Base-by-base conservation (phyloP, 2,797 vertebrate species). In the Xerus rutilus region DNA sequence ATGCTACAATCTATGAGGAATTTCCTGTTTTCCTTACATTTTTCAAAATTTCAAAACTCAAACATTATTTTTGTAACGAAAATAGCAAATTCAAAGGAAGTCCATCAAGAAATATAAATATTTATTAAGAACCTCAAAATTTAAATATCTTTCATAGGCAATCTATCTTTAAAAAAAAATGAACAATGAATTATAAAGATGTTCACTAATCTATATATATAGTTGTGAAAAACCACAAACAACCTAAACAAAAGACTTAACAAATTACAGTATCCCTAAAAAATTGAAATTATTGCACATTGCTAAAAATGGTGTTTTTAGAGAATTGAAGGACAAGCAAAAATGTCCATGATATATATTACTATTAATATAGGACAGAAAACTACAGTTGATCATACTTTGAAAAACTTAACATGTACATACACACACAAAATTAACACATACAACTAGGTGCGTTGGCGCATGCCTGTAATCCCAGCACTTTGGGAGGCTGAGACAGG, bases 1-100 rank as follows among this genome's bases (percentile, higher is more conserved):
- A 23, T 15, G 5, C 9, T 72, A 76, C 1, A 89, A 39, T 17
- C 72, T 73, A 35, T 39, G 23, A 86, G 9, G 14, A 74, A 35
- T 43, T 59, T 52, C 49, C 73, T 84, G 69, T 30, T 95, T 93
- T 39, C 39, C 49, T 74, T 73, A 57, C 6, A 52, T 20, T 77
- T 74, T 96, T 89, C 90, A 94, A 90, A 83, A 74, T 69, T 52
- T 79, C 45, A 87, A 39, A 39, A 81, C 25, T 28, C 52, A 84
- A 89, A 86, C 23, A 23, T 57, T 62, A 77, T 18, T 87, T 81
- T 93, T 86, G 52, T 47, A 43, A 81, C 5, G 43, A 84, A 89
- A 94, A 79, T 52, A 52, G 21, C 28, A 72, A 85, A 77, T 25
- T 82, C 28, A n/a, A 87, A 91, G 92, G 64, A 79, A 39, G 6